phyloP scores from a whole-genome alignment of 2,113 vertebrate species.

The Symphodus melops region DNA sequence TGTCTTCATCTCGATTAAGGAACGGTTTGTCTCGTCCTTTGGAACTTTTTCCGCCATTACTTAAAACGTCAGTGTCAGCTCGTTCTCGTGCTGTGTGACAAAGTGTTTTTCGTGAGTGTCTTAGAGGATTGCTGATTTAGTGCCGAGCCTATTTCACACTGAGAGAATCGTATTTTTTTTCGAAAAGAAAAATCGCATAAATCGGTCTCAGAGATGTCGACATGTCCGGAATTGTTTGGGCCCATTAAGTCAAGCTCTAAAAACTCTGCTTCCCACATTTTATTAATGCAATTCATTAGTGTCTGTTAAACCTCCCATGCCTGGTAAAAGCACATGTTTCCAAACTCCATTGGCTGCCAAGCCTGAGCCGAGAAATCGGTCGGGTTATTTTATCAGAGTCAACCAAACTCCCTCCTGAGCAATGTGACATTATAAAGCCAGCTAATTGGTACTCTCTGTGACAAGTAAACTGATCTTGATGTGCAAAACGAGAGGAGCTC shows the following conservation, averaged over 20 bases:
- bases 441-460: neutral
- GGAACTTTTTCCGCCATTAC: slow-evolving; percentile 11
- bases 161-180: too few relatives aligned
- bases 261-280: neutral
- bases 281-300: neutral
- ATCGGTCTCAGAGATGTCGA: neutral
- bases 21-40: slow-evolving; percentile 9
- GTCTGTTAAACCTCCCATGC: neutral
- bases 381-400: neutral
- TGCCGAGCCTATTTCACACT: too few relatives aligned
- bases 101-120: neutral
- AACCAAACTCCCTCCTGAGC: neutral
- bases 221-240: neutral
- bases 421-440: neutral
- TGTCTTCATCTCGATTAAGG: slow-evolving; percentile 32
- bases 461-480: slow-evolving; percentile 1
- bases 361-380: neutral
- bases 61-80: slow-evolving; percentile 10
- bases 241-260: neutral
- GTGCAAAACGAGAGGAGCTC: slow-evolving; percentile 2
- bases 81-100: neutral
- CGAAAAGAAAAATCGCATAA: neutral
- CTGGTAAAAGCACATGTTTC: neutral
- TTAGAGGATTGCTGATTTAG: neutral
- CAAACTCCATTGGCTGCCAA: neutral